A percentile compares a stretch with the other conserved stretches of the same genome.
phyloP scores from a whole-genome alignment of 2,113 vertebrate species.

The Brachyhypopomus occidentalis region DNA sequence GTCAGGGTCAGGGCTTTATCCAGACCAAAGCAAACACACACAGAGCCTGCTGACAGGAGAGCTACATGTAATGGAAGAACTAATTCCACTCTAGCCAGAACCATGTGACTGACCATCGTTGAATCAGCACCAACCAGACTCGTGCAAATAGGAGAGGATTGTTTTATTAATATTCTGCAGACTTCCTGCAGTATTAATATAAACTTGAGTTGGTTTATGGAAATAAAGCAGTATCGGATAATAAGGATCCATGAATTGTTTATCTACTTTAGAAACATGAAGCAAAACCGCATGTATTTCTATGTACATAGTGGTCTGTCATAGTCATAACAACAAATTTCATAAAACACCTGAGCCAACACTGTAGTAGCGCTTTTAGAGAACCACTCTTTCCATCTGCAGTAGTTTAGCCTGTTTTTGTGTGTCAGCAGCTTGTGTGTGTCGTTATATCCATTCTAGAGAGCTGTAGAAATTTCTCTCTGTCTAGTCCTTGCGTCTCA shows the following conservation, averaged over 20 bases:
- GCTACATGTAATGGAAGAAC: slow-evolving; percentile 18
- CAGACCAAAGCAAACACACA: slow-evolving; percentile 31
- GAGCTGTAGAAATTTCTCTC: no score
- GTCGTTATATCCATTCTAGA: no score
- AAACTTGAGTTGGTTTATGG: background rate
- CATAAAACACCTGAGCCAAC: no score
- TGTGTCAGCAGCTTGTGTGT: no score
- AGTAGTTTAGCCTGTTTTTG: background rate
- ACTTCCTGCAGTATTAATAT: no score
- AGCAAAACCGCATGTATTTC: no score
- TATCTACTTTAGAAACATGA: background rate
- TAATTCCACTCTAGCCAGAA: background rate
- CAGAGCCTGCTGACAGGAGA: background rate
- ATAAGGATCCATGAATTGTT: background rate
- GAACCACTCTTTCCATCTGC: background rate
- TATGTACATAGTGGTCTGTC: background rate
- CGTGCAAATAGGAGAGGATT: no score
- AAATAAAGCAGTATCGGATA: background rate
- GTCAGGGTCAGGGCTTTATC: slow-evolving; percentile 35
- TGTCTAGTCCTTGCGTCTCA: no score
- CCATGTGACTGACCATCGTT: background rate
- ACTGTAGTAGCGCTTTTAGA: background rate
- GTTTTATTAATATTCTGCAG: background rate
- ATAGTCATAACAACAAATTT: background rate
- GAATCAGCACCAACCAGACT: background rate